Conservation (phyloP, 1,140 invertebrate species). For the Solenopsis invicta region DNA sequence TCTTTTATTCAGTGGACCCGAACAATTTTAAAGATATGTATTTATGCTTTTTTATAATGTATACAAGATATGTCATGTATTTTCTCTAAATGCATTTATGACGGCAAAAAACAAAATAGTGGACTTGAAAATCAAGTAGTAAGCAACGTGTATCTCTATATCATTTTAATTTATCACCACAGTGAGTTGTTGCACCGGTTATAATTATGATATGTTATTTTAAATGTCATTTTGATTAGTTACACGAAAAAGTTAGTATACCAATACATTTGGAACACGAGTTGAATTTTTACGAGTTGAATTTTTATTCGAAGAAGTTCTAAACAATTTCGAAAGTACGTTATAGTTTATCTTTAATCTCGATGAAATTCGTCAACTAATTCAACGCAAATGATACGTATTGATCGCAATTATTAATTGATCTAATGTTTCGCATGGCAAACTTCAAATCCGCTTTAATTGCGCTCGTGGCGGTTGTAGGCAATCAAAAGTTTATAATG, state of each 20-base stretch:
- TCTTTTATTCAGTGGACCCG: too few species aligned
- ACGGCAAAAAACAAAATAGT: not conserved
- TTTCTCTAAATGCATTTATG: slow-evolving; percentile 7
- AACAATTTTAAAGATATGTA: not conserved
- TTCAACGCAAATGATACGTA: slow-evolving; percentile 8
- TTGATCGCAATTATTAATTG: slow-evolving; percentile 32
- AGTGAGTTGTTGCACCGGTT: not conserved
- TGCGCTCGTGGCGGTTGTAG: slow-evolving; percentile 64
- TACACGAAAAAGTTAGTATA: not conserved
- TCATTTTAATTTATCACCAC: slow-evolving; percentile 31
- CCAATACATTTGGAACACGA: not conserved
- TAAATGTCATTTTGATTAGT: slow-evolving; percentile 1
- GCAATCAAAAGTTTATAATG: slow-evolving; percentile 76
- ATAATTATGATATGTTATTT: slow-evolving; percentile 25
- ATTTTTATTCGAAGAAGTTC: not conserved
- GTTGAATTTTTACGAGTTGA: slow-evolving; percentile 4
- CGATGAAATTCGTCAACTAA: not conserved
- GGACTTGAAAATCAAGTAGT: slow-evolving; percentile 1
- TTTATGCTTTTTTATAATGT: not conserved
- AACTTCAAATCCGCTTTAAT: slow-evolving; percentile 73
- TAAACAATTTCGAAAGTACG: not conserved
- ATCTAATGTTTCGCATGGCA: slow-evolving; percentile 24
- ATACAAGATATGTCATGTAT: slow-evolving; percentile 8
- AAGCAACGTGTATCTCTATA: not conserved
- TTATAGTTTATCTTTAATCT: not conserved